Conservation (phyloP, 1,140 invertebrate genomes). For the Trachelipus rathkii region DNA sequence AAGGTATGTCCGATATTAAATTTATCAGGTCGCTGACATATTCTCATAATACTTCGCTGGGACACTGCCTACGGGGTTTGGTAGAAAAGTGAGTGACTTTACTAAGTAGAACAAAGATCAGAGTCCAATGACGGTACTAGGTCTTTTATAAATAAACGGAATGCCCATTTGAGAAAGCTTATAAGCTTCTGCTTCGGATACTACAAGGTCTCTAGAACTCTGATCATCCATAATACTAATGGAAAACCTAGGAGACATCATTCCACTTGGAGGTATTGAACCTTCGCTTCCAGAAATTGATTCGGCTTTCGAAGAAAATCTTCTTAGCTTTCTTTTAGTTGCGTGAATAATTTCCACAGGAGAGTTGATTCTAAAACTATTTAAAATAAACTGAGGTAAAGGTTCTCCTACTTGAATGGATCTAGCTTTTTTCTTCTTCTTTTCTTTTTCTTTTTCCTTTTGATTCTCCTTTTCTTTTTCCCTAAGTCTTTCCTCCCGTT, state of each 20-base stretch:
- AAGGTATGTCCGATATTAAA: too few relatives aligned
- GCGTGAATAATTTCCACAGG: slow-evolving; percentile 40
- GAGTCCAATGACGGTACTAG: too few relatives aligned
- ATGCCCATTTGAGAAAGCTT: slow-evolving; percentile 35
- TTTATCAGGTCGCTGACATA: too few relatives aligned
- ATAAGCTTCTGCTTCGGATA: slow-evolving; percentile 40
- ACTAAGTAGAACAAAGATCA: too few relatives aligned
- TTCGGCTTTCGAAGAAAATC: slow-evolving; percentile 41
- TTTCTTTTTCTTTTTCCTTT: slow-evolving; percentile 21
- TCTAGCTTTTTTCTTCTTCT: slow-evolving; percentile 40
- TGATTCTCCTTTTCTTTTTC: slow-evolving; percentile 15
- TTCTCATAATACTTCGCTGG: too few relatives aligned
- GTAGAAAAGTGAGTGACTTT: too few relatives aligned
- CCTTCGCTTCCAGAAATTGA: slow-evolving; percentile 44
- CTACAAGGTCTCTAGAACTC: slow-evolving; percentile 37
- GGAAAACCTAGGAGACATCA: slow-evolving; percentile 44
- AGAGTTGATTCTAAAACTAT: slow-evolving; percentile 39
- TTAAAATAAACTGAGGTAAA: slow-evolving; percentile 45
- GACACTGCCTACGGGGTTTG: too few relatives aligned
- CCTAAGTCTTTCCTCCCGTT: slow-evolving; percentile 14
- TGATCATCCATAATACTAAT: slow-evolving; percentile 42
- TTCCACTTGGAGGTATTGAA: slow-evolving; percentile 29
- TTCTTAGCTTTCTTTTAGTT: slow-evolving; percentile 24
- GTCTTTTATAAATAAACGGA: slow-evolving; percentile 19
- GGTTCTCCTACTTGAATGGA: slow-evolving; percentile 46